A percentile compares a stretch with the other conserved stretches of the same genome.
Evolutionary conservation across 2,888 invertebrate species (phyloP).

Genomic region (Ditylenchus weischeri): DNA sequence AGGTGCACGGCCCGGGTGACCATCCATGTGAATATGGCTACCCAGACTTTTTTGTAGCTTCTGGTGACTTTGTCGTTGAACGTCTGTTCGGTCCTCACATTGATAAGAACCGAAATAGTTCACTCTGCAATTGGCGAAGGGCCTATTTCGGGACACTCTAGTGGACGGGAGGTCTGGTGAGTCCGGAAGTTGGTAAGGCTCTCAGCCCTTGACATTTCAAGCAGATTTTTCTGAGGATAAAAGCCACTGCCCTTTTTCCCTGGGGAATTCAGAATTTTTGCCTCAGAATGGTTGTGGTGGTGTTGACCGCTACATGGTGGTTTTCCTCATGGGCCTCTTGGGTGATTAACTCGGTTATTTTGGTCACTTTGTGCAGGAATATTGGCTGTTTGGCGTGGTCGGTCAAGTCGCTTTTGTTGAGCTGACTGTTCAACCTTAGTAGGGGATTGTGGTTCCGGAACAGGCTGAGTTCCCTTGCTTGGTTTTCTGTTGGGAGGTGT

Average conservation of each 20-base stretch:
- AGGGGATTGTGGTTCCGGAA: too few species aligned
- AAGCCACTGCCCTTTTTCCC: neutral
- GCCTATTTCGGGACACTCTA: slow-evolving; percentile 19
- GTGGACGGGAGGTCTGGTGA: slow-evolving; percentile 14
- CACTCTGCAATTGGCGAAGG: slow-evolving; percentile 33
- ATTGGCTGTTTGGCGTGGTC: too few species aligned
- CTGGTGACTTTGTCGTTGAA: too few species aligned
- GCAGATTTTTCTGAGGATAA: slow-evolving; percentile 2
- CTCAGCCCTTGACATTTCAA: slow-evolving; percentile 3
- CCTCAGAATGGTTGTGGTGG: slow-evolving; percentile 2
- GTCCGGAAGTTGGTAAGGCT: slow-evolving; percentile 19
- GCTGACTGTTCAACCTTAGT: too few species aligned
- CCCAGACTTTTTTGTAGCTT: too few species aligned
- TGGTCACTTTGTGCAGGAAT: neutral
- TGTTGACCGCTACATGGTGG: slow-evolving; percentile 4
- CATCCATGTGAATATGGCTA: too few species aligned
- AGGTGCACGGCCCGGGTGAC: too few species aligned
- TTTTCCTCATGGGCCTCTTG: neutral
- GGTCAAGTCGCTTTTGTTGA: too few species aligned
- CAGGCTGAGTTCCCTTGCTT: too few species aligned
- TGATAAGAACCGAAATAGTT: slow-evolving; percentile 31
- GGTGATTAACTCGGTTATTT: neutral
- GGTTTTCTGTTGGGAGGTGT: too few species aligned
- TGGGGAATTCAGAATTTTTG: slow-evolving; percentile 5
- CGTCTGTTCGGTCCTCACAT: neutral